phyloP scores from a whole-genome alignment of 2,888 invertebrate genomes.

The Ophion ellenae region DNA sequence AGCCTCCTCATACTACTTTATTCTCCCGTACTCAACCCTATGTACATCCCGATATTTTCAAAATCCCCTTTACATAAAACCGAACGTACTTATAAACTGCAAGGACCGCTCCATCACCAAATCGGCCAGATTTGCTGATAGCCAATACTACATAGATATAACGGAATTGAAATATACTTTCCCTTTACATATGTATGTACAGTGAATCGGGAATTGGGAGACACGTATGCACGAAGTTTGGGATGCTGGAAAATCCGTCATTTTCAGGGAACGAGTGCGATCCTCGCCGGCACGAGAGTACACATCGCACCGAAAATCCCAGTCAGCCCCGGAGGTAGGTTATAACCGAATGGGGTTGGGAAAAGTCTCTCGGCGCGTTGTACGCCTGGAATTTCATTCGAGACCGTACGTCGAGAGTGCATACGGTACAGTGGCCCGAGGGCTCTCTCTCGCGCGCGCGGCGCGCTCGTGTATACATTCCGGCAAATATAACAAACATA shows the following conservation, averaged over 20 bases:
- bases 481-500: slow-evolving; percentile 24
- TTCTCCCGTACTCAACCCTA: not conserved
- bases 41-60: not conserved
- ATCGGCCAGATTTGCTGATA: not conserved
- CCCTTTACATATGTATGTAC: not conserved
- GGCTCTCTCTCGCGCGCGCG: not conserved
- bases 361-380: slow-evolving; percentile 46
- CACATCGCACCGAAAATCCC: slow-evolving; percentile 35
- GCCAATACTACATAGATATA: not conserved
- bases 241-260: slow-evolving; percentile 51
- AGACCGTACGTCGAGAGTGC: slow-evolving; percentile 32
- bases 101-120: not conserved
- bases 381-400: slow-evolving; percentile 62
- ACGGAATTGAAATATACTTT: not conserved
- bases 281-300: not conserved
- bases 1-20: too few species aligned
- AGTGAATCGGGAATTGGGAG: not conserved
- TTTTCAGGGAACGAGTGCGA: slow-evolving; percentile 46
- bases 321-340: slow-evolving; percentile 12
- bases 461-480: not conserved
- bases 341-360: slow-evolving; percentile 34
- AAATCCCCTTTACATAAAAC: not conserved
- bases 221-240: slow-evolving; percentile 2
- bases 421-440: slow-evolving; percentile 37
- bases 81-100: not conserved